phyloP scores from a whole-genome alignment of 2,797 vertebrate species.

The Ctenopoma kingsleyae region DNA sequence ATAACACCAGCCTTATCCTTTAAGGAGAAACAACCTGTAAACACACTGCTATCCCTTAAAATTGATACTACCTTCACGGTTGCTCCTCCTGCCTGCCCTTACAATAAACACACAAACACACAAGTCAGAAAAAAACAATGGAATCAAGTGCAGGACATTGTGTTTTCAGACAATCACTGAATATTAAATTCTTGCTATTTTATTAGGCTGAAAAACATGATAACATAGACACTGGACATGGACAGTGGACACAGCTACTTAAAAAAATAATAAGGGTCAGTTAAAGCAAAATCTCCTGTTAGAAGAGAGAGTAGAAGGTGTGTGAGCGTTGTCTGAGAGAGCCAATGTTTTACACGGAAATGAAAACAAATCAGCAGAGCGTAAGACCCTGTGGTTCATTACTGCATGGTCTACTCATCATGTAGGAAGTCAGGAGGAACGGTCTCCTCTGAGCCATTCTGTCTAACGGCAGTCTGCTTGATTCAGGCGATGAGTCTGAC shows the following conservation, averaged over 20 bases:
- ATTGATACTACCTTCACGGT: slow-evolving; percentile 5
- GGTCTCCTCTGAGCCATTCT: slow-evolving; percentile 43
- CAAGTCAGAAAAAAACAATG: slow-evolving; percentile 13
- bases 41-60: slow-evolving; percentile 1
- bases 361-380: slow-evolving; percentile 68
- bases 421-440: slow-evolving; percentile 51
- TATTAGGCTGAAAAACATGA: not conserved
- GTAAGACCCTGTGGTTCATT: slow-evolving; percentile 64
- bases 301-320: slow-evolving; percentile 32
- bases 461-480: slow-evolving; percentile 41
- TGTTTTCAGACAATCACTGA: not conserved
- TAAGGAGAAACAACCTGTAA: slow-evolving; percentile 3
- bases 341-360: slow-evolving; percentile 51
- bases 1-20: slow-evolving; percentile 3
- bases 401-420: slow-evolving; percentile 63
- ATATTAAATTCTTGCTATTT: not conserved
- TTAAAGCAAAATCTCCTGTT: slow-evolving; percentile 7
- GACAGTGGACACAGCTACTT: slow-evolving; percentile 1
- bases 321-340: slow-evolving; percentile 42
- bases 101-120: slow-evolving; percentile 1
- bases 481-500: slow-evolving; percentile 36
- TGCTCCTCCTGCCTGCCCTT: slow-evolving; percentile 14
- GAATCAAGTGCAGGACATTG: slow-evolving; percentile 14
- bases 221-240: not conserved
- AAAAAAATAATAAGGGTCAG: slow-evolving; percentile 17